Evolutionary conservation across 2,113 vertebrate genomes (phyloP).

Genomic region (Melanocharis versteri): DNA sequence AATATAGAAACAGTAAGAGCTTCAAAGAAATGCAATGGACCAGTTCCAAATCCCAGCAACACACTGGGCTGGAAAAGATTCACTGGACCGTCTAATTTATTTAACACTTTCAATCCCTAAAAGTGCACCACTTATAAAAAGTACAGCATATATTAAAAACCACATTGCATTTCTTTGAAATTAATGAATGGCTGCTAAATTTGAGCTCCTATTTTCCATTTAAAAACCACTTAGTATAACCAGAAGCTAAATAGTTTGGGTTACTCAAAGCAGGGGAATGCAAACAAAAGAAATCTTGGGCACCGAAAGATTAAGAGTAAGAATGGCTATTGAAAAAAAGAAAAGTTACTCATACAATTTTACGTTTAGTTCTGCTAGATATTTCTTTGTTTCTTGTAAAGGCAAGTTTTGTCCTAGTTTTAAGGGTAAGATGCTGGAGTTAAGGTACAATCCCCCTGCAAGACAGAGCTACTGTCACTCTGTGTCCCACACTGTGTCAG

Average conservation of each 20-base stretch:
- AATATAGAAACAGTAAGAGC: slow-evolving; percentile 61
- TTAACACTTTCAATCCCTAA: slow-evolving; percentile 42
- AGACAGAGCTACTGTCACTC: too few relatives aligned
- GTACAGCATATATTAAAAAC: background rate
- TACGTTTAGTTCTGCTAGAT: background rate
- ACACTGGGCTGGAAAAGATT: slow-evolving; percentile 40
- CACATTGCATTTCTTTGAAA: background rate
- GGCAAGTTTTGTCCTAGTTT: background rate
- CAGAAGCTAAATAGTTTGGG: background rate
- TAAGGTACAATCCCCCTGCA: background rate
- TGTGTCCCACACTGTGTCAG: background rate
- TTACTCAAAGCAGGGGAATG: background rate
- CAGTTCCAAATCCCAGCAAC: slow-evolving; percentile 54
- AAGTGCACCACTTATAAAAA: background rate
- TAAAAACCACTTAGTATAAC: background rate
- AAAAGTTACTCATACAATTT: background rate
- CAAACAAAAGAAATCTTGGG: background rate
- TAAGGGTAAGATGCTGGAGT: background rate
- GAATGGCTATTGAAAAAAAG: background rate
- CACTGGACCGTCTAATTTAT: slow-evolving; percentile 22
- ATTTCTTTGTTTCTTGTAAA: background rate
- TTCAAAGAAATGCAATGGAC: slow-evolving; percentile 65
- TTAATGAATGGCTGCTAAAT: background rate
- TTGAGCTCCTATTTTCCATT: slow-evolving; percentile 1
- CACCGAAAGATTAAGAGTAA: background rate